Conservation (phyloP, 1,140 invertebrate genomes). For the Trachymyrmex cornetzi region DNA sequence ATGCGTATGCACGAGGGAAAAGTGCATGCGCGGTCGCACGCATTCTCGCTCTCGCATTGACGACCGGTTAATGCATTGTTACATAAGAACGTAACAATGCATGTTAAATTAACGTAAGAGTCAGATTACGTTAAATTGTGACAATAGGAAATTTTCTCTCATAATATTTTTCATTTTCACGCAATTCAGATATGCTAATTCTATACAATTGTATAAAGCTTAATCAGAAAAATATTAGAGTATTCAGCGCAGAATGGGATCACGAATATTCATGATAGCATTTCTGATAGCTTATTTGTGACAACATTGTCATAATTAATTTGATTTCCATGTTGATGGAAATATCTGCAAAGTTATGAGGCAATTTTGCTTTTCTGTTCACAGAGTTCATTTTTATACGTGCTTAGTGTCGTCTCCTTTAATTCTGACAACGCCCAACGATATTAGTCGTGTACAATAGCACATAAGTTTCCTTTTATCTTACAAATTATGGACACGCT, state of each 20-base stretch:
- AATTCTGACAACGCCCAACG: background rate
- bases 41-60: background rate
- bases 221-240: background rate
- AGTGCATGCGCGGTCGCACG: slow-evolving; percentile 6
- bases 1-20: slow-evolving; percentile 29
- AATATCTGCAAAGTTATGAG: slow-evolving; percentile 8
- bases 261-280: background rate
- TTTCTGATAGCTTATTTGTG: background rate
- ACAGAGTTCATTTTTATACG: background rate
- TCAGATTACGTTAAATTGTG: background rate
- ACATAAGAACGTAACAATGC: background rate
- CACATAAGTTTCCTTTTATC: slow-evolving; percentile 29
- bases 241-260: background rate
- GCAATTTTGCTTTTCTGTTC: background rate
- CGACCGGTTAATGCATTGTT: background rate
- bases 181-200: background rate
- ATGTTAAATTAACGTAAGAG: background rate
- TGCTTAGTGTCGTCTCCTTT: background rate
- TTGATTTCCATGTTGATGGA: background rate
- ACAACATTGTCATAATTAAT: background rate
- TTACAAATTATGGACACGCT: slow-evolving; percentile 52
- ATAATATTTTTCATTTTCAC: slow-evolving; percentile 1
- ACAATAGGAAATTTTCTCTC: background rate
- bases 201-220: background rate
- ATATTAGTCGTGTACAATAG: background rate